phyloP scores from a whole-genome alignment of 2,113 vertebrate species.

The Hydrochoerus hydrochaeris region DNA sequence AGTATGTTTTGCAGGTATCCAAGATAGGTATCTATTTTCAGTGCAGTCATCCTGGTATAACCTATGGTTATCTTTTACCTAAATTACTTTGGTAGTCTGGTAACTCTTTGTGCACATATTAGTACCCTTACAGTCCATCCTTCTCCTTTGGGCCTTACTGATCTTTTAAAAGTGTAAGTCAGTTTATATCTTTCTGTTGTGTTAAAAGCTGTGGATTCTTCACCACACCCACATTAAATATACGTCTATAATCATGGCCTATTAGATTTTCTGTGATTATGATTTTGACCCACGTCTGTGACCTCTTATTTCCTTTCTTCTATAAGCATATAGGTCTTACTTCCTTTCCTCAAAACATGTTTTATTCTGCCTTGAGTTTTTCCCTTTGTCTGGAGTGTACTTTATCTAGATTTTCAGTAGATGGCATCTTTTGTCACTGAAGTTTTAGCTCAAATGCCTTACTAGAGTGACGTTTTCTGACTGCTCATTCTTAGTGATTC shows the following conservation, averaged over 20 bases:
- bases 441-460: neutral
- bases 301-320: neutral
- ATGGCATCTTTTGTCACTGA: neutral
- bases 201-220: neutral
- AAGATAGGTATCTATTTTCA: neutral
- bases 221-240: neutral
- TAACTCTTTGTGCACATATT: neutral
- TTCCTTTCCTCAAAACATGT: neutral
- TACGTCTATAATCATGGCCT: neutral
- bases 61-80: neutral
- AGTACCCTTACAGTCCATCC: neutral
- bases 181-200: neutral
- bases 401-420: neutral
- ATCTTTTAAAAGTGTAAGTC: neutral
- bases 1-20: neutral
- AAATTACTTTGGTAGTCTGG: neutral
- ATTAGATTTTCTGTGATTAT: neutral
- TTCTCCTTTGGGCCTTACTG: neutral
- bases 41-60: neutral
- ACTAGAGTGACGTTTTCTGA: neutral
- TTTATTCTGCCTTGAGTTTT: neutral
- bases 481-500: neutral
- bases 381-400: neutral
- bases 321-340: neutral
- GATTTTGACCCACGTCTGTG: neutral